phyloP scores from a whole-genome alignment of 2,113 vertebrate genomes.

The Boulengeromyrus knoepffleri region DNA sequence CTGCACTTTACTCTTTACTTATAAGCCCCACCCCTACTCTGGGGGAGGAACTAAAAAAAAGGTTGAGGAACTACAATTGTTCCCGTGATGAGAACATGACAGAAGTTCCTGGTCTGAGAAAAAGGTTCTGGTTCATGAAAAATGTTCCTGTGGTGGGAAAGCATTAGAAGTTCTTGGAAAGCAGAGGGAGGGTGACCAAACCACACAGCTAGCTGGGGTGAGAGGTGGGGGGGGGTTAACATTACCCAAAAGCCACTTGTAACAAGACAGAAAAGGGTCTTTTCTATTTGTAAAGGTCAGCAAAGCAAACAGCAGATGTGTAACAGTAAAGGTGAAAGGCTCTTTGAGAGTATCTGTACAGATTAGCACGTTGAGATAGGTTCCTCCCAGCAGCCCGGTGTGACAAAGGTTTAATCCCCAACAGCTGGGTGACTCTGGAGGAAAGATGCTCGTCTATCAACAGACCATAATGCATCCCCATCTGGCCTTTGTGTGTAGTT shows the following conservation, averaged over 20 bases:
- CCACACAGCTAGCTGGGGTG: neutral
- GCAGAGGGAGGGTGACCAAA: slow-evolving; percentile 1
- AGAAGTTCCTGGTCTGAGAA: neutral
- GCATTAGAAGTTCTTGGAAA: neutral
- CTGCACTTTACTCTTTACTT: neutral
- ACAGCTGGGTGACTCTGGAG: slow-evolving; percentile 57
- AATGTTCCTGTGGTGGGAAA: neutral
- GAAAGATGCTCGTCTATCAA: slow-evolving; percentile 34
- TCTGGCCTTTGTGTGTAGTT: slow-evolving; percentile 29
- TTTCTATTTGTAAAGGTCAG: slow-evolving; percentile 50
- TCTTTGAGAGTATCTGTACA: slow-evolving; percentile 47
- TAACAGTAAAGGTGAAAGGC: slow-evolving; percentile 36
- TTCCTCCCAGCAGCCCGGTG: slow-evolving; percentile 44
- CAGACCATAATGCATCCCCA: neutral
- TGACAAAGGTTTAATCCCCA: slow-evolving; percentile 60
- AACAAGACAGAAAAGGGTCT: slow-evolving; percentile 51
- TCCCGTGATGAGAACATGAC: neutral
- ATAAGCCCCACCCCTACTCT: neutral
- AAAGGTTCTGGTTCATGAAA: neutral
- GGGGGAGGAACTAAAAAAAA: neutral
- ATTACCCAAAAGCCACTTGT: slow-evolving; percentile 56
- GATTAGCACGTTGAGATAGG: slow-evolving; percentile 42
- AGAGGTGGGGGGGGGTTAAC: slow-evolving; percentile 54
- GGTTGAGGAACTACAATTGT: neutral
- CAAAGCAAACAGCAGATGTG: slow-evolving; percentile 44